A percentile compares a stretch with the other conserved stretches of the same genome.
phyloP scores from a whole-genome alignment of 1,140 invertebrate genomes.

The Drusus annulatus region DNA sequence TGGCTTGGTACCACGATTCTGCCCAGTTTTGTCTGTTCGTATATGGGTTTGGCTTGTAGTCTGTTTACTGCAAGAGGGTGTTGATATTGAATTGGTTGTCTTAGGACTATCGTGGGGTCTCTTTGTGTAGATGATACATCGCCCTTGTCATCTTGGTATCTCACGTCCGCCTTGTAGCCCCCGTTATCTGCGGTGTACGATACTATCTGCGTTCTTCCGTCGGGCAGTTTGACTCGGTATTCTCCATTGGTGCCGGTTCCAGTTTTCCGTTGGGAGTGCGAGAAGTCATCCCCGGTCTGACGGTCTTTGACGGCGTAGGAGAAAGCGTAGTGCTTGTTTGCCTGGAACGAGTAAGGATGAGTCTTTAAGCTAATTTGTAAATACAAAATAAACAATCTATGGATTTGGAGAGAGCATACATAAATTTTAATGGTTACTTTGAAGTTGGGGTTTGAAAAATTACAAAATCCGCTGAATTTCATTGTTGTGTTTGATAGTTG shows the following conservation, averaged over 20 bases:
- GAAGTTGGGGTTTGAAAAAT: too few species aligned
- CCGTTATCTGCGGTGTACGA: slow-evolving; percentile 73
- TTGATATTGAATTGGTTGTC: not conserved
- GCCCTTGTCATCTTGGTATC: slow-evolving; percentile 66
- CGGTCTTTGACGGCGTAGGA: slow-evolving; percentile 72
- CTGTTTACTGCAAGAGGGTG: not conserved
- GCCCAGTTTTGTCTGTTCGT: slow-evolving; percentile 44
- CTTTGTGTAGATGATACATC: not conserved
- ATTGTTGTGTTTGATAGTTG: too few species aligned
- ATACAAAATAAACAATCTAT: too few species aligned
- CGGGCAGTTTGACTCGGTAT: slow-evolving; percentile 82
- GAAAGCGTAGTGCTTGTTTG: slow-evolving; percentile 71
- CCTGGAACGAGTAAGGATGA: slow-evolving; percentile 61
- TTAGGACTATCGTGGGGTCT: not conserved
- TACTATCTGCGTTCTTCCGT: slow-evolving; percentile 79
- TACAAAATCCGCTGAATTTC: too few species aligned
- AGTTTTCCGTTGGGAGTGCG: slow-evolving; percentile 71
- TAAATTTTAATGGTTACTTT: too few species aligned
- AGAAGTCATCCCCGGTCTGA: slow-evolving; percentile 73
- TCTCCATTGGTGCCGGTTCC: slow-evolving; percentile 75
- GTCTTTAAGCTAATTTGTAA: too few species aligned
- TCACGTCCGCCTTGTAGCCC: slow-evolving; percentile 72
- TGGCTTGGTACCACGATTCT: slow-evolving; percentile 55
- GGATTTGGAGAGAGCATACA: too few species aligned
- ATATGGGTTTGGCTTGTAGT: not conserved